Evolutionary conservation across 2,888 invertebrate genomes (phyloP), one percentile per base, ranked within the genome.

Genomic region (Encarsia formosa): DNA sequence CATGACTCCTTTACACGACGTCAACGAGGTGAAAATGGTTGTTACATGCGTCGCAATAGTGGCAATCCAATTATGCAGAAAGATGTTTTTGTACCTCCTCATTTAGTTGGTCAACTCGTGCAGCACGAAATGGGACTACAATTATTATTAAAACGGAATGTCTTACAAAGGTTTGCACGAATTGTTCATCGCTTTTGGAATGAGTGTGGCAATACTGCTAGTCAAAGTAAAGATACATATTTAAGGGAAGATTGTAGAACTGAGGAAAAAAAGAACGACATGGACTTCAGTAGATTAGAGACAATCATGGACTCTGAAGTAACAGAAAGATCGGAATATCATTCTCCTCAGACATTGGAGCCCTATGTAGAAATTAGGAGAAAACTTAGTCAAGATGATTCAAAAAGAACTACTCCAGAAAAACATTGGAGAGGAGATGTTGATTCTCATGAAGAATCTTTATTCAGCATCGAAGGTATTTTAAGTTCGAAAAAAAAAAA

Each of bases 1-100:
- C 89, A 93, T 69, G 89, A 92, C 67, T 87, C 90, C 29, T 75
- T 97, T 62, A 92, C 93, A 2, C 81, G 90, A 49, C 87, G 91
- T 68, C 86, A 88, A 65, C 81, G 88, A 61, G 86, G 85, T 42
- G 88, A 88, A 65, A 86, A 87, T 66, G 89, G 90, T 1, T 77
- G 79, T 53, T 90, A 89, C 65, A 83, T 86, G 54, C 79, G 86
- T 53, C 76, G 87, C 58, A 79, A 81, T 59, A 83, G 82, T 62
- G 79, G 81, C 56, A 79, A 87, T 45, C 74, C 81, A 16, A 74
- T 80, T 41, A 72, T 78, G 57, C 74, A 78, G 55, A 75, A 78
- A 19, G 76, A 76, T 57, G 71, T 76, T 26, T 69, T 77, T 48
- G 70, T 83, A 61, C 83, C 84, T 2, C 85, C 89, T 34, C 93